These are phyloP conservation scores for Drosophila takahashii DNA, from an alignment of 1,140 invertebrate species.

Conservation along the genomic window DNA sequence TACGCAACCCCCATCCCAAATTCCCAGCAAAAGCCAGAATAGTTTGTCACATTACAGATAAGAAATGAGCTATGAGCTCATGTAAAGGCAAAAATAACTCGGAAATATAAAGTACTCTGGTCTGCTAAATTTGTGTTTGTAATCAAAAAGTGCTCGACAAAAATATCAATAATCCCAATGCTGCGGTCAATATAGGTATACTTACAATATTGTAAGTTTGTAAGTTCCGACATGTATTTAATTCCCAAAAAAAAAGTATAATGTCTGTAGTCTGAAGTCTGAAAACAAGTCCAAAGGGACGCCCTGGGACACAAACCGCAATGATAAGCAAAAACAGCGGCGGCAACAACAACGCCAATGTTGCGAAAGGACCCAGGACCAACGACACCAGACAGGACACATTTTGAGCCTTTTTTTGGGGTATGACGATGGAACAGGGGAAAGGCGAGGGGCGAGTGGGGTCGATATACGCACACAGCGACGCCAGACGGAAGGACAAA, in stretches of 20 bases:
- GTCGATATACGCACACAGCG: not conserved
- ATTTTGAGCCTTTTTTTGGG: slow-evolving; percentile 33
- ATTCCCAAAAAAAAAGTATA: slow-evolving; percentile 2
- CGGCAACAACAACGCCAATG: slow-evolving; percentile 12
- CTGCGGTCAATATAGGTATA: not conserved
- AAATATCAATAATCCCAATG: not conserved
- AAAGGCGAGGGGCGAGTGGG: not conserved
- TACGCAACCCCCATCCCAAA: not conserved
- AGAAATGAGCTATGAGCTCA: not conserved
- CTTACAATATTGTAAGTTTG: not conserved
- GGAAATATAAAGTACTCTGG: too few relatives aligned
- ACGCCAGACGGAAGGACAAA: slow-evolving; percentile 39
- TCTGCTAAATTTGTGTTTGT: not conserved
- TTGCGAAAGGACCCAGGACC: slow-evolving; percentile 26
- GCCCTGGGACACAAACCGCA: slow-evolving; percentile 28
- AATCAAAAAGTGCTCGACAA: too few relatives aligned
- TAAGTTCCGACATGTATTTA: slow-evolving; percentile 8
- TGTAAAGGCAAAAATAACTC: too few relatives aligned
- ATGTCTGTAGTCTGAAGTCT: not conserved
- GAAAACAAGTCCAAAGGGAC: slow-evolving; percentile 10
- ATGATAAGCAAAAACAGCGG: slow-evolving; percentile 35
- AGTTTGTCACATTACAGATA: not conserved
- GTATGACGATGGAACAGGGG: too few relatives aligned
- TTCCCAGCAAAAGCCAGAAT: too few relatives aligned
- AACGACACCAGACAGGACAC: slow-evolving; percentile 33